Conservation (phyloP, 2,797 vertebrate species). For the Halcyon leucocephala region DNA sequence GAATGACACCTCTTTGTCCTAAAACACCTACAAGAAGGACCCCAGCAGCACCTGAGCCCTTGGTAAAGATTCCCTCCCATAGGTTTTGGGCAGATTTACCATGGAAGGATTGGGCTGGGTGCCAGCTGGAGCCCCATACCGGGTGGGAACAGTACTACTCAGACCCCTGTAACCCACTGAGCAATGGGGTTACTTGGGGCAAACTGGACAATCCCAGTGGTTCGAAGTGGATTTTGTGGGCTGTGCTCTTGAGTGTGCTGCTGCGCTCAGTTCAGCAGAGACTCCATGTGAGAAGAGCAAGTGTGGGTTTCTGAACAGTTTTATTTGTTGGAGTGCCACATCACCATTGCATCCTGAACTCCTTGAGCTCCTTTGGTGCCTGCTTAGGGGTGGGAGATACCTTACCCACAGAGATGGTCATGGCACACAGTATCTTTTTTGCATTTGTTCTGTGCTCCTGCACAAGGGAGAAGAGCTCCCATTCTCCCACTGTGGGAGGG, state of each 20-base stretch:
- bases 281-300: accelerated
- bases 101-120: not conserved
- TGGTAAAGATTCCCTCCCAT: not conserved
- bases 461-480: not conserved
- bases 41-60: not conserved
- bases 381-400: not conserved
- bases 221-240: not conserved
- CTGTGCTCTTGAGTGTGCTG: not conserved
- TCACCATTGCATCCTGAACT: not conserved
- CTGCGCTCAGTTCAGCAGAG: not conserved
- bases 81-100: not conserved
- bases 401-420: accelerated
- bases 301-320: not conserved
- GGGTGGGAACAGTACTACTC: not conserved
- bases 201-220: not conserved
- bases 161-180: accelerated
- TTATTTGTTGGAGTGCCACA: not conserved
- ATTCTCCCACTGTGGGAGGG: not conserved
- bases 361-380: not conserved
- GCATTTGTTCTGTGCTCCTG: not conserved
- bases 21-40: not conserved
- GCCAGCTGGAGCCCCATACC: not conserved
- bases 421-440: not conserved
- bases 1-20: not conserved
- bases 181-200: no score